phyloP scores from a whole-genome alignment of 2,113 vertebrate genomes.

The Ivindomyrus marchei region DNA sequence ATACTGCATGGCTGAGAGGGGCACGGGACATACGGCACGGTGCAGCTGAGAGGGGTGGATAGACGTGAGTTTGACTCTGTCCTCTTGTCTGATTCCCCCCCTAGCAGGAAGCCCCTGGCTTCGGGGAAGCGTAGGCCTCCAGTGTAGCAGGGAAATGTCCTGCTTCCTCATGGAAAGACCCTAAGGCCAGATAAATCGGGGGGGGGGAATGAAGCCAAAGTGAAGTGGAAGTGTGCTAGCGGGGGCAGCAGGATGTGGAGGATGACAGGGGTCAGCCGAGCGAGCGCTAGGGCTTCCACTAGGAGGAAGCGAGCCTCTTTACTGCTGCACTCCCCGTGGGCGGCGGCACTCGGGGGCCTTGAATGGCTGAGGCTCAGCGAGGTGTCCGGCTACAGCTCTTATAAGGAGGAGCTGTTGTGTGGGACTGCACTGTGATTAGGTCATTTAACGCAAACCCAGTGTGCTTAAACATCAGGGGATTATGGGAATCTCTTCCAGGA shows the following conservation, averaged over 20 bases:
- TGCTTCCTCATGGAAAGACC: slow-evolving; percentile 13
- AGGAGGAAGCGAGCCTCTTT: background rate
- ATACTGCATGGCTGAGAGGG: background rate
- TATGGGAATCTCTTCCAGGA: background rate
- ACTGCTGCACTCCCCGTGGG: slow-evolving; percentile 29
- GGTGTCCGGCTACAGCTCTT: background rate
- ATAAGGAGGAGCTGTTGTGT: background rate
- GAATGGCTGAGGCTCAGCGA: slow-evolving; percentile 12
- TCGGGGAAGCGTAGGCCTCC: background rate
- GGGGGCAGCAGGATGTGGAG: background rate
- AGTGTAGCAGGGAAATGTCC: slow-evolving; percentile 9
- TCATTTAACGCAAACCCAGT: background rate
- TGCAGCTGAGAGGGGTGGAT: background rate
- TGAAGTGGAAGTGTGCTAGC: background rate
- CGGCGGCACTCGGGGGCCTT: slow-evolving; percentile 9
- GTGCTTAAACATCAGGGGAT: background rate
- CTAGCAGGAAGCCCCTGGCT: background rate
- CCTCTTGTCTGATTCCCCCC: background rate
- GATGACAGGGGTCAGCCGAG: background rate
- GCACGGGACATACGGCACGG: background rate
- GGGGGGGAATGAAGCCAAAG: background rate
- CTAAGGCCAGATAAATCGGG: background rate
- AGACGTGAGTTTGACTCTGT: background rate
- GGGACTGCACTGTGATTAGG: background rate
- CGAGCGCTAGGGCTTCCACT: background rate